Conservation (phyloP, 2,888 invertebrate genomes). For the Aporophyla lueneburgensis region DNA sequence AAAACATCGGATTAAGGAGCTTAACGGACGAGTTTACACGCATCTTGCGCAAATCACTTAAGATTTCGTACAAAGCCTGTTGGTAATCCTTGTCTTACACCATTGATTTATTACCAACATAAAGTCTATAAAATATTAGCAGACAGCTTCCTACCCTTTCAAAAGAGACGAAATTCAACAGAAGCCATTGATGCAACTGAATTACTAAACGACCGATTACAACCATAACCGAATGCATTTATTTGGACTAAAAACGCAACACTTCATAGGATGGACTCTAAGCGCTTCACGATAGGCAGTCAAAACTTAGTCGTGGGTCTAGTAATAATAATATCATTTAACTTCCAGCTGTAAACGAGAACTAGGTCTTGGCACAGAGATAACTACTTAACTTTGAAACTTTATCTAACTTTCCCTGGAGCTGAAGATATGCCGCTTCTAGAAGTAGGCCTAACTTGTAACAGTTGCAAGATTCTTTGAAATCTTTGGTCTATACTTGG, state of each 20-base stretch:
- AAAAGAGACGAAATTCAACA: constrained; percentile 18
- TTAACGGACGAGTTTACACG: constrained; percentile 36
- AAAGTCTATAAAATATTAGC: neutral
- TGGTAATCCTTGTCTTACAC: constrained; percentile 32
- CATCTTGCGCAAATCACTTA: constrained; percentile 28
- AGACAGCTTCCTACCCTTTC: constrained; percentile 2
- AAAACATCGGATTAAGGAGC: constrained; percentile 30
- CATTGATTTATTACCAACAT: constrained; percentile 37
- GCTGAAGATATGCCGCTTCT: constrained; percentile 20
- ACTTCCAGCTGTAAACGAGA: constrained; percentile 41
- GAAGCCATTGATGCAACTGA: constrained; percentile 19
- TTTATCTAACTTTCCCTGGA: constrained; percentile 37
- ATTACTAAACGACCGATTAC: neutral
- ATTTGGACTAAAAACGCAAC: constrained; percentile 21
- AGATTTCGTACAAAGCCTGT: constrained; percentile 30
- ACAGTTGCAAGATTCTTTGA: constrained; percentile 48
- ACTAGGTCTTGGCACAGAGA: constrained; percentile 53
- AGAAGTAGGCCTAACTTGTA: constrained; percentile 41
- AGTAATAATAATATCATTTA: constrained; percentile 20
- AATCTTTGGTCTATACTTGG: constrained; percentile 8
- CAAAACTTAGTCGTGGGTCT: constrained; percentile 32
- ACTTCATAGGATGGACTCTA: constrained; percentile 2
- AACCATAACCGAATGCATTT: constrained; percentile 18
- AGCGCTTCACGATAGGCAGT: constrained; percentile 34
- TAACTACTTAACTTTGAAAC: constrained; percentile 42